Evolutionary conservation across 2,888 invertebrate genomes (phyloP), one percentile per base, ranked within the genome.

Genomic region (Xestobium rufovillosum): DNA sequence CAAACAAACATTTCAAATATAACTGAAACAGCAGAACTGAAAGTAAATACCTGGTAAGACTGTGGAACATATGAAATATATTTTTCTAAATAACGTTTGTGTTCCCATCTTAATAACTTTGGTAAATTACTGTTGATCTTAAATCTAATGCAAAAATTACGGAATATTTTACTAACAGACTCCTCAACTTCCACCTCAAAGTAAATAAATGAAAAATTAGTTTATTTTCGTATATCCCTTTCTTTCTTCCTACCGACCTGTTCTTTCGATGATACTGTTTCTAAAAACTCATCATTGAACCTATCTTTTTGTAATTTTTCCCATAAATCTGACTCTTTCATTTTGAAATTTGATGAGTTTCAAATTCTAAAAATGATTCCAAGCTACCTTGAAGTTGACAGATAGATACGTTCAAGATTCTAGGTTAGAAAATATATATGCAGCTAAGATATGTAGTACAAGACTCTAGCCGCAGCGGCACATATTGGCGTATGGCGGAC

Each of bases 31-130:
- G 10, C 8, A 17, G 33, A 36, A 26, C 33, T 33, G 15, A 3
- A 19, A 31, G 31, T 36, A 11, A 27, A 33, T 45, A 57, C 57
- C 51, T 56, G 49, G 43, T 88, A 90, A 42, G 75, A 73, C 41
- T 70, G 67, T 27, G 84, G 80, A 48, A 92, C 67, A 53, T 72
- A 67, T 28, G 69, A 69, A 14, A 92, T 60, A 55, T 80, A 83
- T 49, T 72, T 73, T 51, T 78, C 76, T 36, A 92, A 68, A 60
- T 79, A 75, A 47, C 71, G 62, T 48, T 72, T 69, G 60, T 87
- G 84, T 49, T 73, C 70, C 39, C 73, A 68, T 55, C 77, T 75
- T 31, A 75, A 68, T 15, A 83, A 65, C 41, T 69, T 60, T 1
- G 85, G 78, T 41, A 76, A 65, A 41, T 74, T 75, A 36, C 71